Evolutionary conservation across 2,797 vertebrate species (phyloP).

Genomic region (Hyperoplus lanceolatus): DNA sequence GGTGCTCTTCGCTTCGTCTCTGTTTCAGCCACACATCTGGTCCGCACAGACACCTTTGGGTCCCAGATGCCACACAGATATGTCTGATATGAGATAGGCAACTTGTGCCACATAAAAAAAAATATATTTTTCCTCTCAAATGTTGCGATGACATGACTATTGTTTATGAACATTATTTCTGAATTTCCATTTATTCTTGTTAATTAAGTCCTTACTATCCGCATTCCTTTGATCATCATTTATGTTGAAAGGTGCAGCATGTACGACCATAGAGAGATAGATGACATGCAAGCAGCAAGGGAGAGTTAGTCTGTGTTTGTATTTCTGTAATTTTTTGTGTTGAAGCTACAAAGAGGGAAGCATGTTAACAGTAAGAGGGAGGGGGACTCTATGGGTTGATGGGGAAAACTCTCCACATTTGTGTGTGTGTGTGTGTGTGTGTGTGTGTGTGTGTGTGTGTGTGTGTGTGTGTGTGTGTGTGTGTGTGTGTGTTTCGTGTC

Average conservation of each 20-base stretch:
- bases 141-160: not conserved
- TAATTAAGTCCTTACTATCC: conserved; percentile 13
- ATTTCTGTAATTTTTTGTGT: conserved; percentile 11
- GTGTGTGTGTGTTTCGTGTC: conserved; percentile 31
- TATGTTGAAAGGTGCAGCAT: conserved; percentile 15
- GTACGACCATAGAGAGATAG: conserved; percentile 17
- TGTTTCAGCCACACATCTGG: conserved; percentile 34
- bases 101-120: not conserved
- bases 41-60: not conserved
- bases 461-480: conserved; percentile 13
- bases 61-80: conserved; percentile 36
- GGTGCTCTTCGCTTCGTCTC: not conserved
- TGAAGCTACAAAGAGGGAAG: conserved; percentile 1
- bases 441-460: conserved; percentile 13
- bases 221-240: conserved; percentile 35
- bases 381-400: not conserved
- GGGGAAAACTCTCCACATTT: not conserved
- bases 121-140: not conserved
- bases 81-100: conserved; percentile 1
- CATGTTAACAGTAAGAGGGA: conserved; percentile 35
- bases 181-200: conserved; percentile 15
- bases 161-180: conserved; percentile 3
- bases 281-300: conserved; percentile 8
- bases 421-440: conserved; percentile 15
- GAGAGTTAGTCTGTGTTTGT: conserved; percentile 15